Evolutionary conservation across 2,888 invertebrate genomes (phyloP).

Genomic region (Brachyptera putata): DNA sequence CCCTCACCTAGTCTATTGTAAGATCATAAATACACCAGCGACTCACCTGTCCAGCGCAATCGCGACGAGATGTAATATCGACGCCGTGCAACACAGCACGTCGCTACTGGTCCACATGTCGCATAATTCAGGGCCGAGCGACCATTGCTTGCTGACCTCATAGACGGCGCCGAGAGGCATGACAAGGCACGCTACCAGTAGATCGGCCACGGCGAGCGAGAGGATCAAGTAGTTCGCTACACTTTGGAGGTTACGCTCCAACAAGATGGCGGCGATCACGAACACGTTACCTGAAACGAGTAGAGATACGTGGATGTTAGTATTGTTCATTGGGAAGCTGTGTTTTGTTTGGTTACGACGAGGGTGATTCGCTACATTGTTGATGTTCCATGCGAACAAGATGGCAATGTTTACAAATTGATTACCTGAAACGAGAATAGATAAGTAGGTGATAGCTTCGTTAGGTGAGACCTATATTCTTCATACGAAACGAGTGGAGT

Average conservation of each 20-base stretch:
- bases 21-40: too few species aligned
- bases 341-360: too few species aligned
- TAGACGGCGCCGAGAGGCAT: slow-evolving; percentile 72
- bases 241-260: slow-evolving; percentile 81
- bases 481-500: too few species aligned
- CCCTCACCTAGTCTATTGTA: too few species aligned
- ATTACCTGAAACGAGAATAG: too few species aligned
- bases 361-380: too few species aligned
- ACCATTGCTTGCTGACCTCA: slow-evolving; percentile 77
- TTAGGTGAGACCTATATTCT: too few species aligned
- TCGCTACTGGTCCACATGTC: slow-evolving; percentile 94
- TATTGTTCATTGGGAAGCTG: too few species aligned
- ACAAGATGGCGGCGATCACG: slow-evolving; percentile 86
- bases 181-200: slow-evolving; percentile 79
- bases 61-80: slow-evolving; percentile 74
- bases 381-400: too few species aligned
- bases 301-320: slow-evolving; percentile 23
- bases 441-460: too few species aligned
- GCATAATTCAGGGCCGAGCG: slow-evolving; percentile 79
- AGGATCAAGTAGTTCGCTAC: slow-evolving; percentile 89
- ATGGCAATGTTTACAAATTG: too few species aligned
- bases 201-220: slow-evolving; percentile 85
- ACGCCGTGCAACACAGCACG: slow-evolving; percentile 84
- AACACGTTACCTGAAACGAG: slow-evolving; percentile 80
- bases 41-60: slow-evolving; percentile 74